Conservation (phyloP, 2,113 vertebrate genomes). For the Silurus asotus region DNA sequence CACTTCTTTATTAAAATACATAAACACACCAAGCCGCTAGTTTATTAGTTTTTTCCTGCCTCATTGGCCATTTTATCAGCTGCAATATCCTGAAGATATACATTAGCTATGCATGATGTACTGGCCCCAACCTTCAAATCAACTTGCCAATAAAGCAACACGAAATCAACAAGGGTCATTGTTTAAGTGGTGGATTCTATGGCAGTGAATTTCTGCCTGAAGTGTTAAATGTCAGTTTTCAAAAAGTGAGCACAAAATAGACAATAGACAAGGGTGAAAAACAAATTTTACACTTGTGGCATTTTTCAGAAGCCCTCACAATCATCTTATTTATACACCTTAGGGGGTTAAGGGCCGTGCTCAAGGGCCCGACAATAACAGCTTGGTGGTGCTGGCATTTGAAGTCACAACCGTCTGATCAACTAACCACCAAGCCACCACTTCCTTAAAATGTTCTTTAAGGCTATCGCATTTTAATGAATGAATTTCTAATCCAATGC, state of each 20-base stretch:
- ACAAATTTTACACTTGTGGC: too few relatives aligned
- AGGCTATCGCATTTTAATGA: neutral
- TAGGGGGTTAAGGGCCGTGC: too few relatives aligned
- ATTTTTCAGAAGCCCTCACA: too few relatives aligned
- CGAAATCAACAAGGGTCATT: neutral
- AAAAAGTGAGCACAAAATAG: too few relatives aligned
- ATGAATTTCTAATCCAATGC: neutral
- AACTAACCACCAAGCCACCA: too few relatives aligned
- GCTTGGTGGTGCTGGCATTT: too few relatives aligned
- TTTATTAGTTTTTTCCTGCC: neutral
- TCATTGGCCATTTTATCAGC: neutral
- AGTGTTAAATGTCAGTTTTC: too few relatives aligned
- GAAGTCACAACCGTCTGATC: too few relatives aligned
- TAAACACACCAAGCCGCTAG: neutral
- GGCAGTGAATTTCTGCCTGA: too few relatives aligned
- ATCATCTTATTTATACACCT: too few relatives aligned
- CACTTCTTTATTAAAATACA: neutral
- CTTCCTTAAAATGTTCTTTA: neutral
- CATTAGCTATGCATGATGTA: neutral
- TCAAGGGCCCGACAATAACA: too few relatives aligned
- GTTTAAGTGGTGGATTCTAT: neutral
- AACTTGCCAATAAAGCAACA: neutral
- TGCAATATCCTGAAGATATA: neutral
- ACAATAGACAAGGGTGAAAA: too few relatives aligned
- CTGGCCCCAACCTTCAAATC: neutral